Base-by-base conservation (phyloP, 2,113 vertebrate genomes). In the Plotosus lineatus region DNA sequence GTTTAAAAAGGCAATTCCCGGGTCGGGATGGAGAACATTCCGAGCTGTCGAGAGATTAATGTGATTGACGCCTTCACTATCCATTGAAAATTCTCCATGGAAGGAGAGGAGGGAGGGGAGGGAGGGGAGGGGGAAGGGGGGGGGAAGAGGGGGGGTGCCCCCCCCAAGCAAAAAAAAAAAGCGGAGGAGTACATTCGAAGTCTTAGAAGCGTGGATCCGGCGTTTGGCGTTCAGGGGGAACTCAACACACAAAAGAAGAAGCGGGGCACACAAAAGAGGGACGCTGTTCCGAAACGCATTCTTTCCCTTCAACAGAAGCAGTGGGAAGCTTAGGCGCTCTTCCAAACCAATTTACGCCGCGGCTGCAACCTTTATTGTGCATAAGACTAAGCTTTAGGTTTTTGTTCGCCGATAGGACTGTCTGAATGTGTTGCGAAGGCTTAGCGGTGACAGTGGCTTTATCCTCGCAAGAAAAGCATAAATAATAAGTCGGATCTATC, bases 291-390 rank as follows among this genome's bases (percentile, higher is more conserved):
- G 23, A 77, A 71, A 46, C 26, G 48, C 40, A 60, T 75, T 38
- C 75, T 77, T 58, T 56, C 55, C 11, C 36, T n/a, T 33, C 23
- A 51, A 68, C 44, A 53, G 44, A 66, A 75, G 79, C 36, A 46
- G 14, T 23, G n/a, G 53, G 51, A 82, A 81, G 40, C 48, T 73
- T 56, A 33, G 50, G 71, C 33, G n/a, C 80, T 36, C 65, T 33
- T 84, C 42, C 40, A 75, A 82, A 55, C 50, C 75, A 68, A 58
- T 85, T 85, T 75, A 17, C 11, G 8, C 71, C 46, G 15, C 26
- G 58, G 19, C 60, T 80, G 61, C 58, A 68, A 36, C 19, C 40
- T 46, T 48, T 78, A 42, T 75, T 66, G 38, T 65, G 63, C 31
- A 21, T 11, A 26, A 36, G 33, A 79, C 36, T 69, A 11, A 15